Evolutionary conservation across 1,140 invertebrate genomes (phyloP), one percentile per base, ranked within the genome.

Genomic region (Drosophila rufa): DNA sequence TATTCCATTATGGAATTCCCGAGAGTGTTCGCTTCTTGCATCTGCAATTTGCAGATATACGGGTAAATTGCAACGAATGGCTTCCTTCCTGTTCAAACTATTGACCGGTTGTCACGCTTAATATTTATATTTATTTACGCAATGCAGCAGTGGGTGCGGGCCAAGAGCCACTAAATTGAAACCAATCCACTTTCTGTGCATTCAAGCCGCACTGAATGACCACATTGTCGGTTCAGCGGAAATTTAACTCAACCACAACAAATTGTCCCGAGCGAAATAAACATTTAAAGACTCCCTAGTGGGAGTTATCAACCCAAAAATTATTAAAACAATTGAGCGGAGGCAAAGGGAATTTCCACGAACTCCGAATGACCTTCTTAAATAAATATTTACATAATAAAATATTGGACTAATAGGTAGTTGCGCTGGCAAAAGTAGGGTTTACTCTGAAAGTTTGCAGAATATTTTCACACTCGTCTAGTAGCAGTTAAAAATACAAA

Each of bases 201-300:
- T 68, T 89, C 85, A 79, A 78, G 53, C 57, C 47, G 66, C 83
- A 90, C 84, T 81, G 64, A 80, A 73, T 76, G 71, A 55, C 53
- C 83, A 69, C 81, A 67, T 86, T 80, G 71, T 55, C 84, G 84
- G 64, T 75, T 56, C 50, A 40, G 22, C 58, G 55, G 66, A 79
- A 64, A 79, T 19, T 64, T 58, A 56, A 50, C 66, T 74, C 36
- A 74, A 86, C 51, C 62, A 51, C 76, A 82, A 46, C 76, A 76
- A 86, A 87, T 83, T 83, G 74, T 82, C 25, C 25, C 50, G 60
- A 56, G 62, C 67, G 70, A 56, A 65, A 33, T 36, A 64, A 76
- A 68, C 50, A 47, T 78, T 71, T 74, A 58, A 66, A 61, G 48
- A 19, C 47, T 67, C 46, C 60, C 47, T 60, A 77, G 79, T 81